phyloP scores from a whole-genome alignment of 2,113 vertebrate species.

The Pseudopodoces humilis region DNA sequence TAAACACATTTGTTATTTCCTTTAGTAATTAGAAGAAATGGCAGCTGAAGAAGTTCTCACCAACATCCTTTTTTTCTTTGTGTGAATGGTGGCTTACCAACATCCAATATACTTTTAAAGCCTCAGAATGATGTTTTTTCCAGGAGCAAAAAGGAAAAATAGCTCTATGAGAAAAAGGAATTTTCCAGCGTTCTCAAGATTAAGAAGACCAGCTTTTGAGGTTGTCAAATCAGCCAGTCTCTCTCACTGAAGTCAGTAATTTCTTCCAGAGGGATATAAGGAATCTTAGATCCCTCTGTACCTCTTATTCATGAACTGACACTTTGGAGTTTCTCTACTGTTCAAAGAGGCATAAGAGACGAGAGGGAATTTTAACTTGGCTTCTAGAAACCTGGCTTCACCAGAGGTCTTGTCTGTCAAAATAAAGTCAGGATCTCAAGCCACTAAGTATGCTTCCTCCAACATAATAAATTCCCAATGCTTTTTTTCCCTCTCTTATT shows the following conservation, averaged over 20 bases:
- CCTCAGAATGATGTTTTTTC: neutral
- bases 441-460: neutral
- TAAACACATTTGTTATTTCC: neutral
- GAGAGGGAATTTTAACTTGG: neutral
- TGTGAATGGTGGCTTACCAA: neutral
- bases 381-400: neutral
- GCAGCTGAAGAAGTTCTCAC: neutral
- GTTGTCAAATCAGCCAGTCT: neutral
- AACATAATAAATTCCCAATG: neutral
- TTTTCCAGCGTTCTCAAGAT: neutral
- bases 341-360: neutral
- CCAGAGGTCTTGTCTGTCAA: neutral
- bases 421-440: neutral
- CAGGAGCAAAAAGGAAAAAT: neutral
- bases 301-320: neutral
- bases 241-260: conserved; percentile 5
- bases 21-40: neutral
- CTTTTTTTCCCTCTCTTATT: neutral
- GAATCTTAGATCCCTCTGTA: neutral
- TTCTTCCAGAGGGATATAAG: neutral
- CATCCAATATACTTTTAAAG: neutral
- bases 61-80: neutral
- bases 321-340: neutral
- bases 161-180: neutral
- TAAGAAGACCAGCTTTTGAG: neutral